Percentiles rank a stretch among this genome's conserved stretches.
Evolutionary conservation across 2,113 vertebrate genomes (phyloP).

Genomic region (Myotis brandtii): DNA sequence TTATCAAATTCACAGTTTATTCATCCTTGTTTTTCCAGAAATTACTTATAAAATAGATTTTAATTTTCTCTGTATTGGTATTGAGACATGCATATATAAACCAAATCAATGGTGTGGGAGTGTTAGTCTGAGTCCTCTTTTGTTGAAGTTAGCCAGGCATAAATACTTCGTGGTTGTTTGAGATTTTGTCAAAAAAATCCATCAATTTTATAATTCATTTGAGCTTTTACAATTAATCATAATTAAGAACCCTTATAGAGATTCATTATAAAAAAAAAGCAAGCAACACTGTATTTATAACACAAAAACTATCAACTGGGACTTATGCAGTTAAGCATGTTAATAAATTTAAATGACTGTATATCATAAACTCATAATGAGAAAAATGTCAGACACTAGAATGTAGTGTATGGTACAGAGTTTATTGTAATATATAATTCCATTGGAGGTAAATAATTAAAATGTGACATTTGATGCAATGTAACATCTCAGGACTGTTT

Average conservation of each 20-base stretch:
- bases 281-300: not conserved
- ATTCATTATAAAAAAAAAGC: not conserved
- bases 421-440: not conserved
- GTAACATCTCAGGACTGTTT: not conserved
- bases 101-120: not conserved
- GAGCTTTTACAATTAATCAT: not conserved
- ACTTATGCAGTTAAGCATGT: not conserved
- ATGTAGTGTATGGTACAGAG: not conserved
- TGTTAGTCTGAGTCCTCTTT: not conserved
- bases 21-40: not conserved
- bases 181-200: not conserved
- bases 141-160: not conserved
- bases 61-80: not conserved
- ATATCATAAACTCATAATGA: not conserved
- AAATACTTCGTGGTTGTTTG: not conserved
- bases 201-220: not conserved
- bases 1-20: not conserved
- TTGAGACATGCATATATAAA: not conserved
- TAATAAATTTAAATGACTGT: not conserved
- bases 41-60: not conserved
- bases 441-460: not conserved
- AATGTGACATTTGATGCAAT: not conserved
- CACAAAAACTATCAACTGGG: not conserved
- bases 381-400: not conserved
- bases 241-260: not conserved